Percentiles rank a stretch among this genome's conserved stretches.
Evolutionary conservation across 2,888 invertebrate genomes (phyloP).

Genomic region (Polia nebulosa): DNA sequence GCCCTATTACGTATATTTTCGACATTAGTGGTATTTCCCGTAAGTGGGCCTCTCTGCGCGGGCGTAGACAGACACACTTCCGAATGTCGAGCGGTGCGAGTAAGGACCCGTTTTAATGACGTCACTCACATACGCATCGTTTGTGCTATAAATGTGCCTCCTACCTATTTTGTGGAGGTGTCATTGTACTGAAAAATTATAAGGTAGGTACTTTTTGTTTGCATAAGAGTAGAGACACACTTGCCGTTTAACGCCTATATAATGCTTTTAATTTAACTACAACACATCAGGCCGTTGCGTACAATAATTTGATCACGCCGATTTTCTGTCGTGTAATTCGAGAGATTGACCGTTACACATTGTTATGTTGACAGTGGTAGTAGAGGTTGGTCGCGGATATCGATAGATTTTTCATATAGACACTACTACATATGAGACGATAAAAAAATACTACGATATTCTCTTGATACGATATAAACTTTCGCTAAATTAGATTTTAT

Average conservation of each 20-base stretch:
- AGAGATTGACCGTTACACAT: background rate
- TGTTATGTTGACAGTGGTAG: background rate
- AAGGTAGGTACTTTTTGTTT: background rate
- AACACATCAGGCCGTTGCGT: background rate
- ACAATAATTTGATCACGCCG: background rate
- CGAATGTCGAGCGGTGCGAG: conserved; percentile 55
- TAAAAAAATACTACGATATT: too few relatives aligned
- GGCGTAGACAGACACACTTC: conserved; percentile 63
- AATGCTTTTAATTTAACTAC: background rate
- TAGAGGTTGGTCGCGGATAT: too few relatives aligned
- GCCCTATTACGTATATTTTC: conserved; percentile 49
- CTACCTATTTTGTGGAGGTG: conserved; percentile 28
- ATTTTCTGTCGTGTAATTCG: too few relatives aligned
- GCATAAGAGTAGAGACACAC: background rate
- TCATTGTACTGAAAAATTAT: conserved; percentile 34
- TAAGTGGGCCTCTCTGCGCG: conserved; percentile 56
- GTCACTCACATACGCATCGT: conserved; percentile 56
- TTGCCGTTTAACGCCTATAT: background rate
- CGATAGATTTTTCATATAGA: background rate
- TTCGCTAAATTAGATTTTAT: too few relatives aligned
- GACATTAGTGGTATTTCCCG: conserved; percentile 50
- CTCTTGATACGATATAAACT: too few relatives aligned
- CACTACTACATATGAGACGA: background rate
- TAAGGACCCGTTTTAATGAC: conserved; percentile 59
- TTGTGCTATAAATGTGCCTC: conserved; percentile 42